A percentile compares a stretch with the other conserved stretches of the same genome.
phyloP scores from a whole-genome alignment of 2,797 vertebrate species.

The Cynopterus sphinx region DNA sequence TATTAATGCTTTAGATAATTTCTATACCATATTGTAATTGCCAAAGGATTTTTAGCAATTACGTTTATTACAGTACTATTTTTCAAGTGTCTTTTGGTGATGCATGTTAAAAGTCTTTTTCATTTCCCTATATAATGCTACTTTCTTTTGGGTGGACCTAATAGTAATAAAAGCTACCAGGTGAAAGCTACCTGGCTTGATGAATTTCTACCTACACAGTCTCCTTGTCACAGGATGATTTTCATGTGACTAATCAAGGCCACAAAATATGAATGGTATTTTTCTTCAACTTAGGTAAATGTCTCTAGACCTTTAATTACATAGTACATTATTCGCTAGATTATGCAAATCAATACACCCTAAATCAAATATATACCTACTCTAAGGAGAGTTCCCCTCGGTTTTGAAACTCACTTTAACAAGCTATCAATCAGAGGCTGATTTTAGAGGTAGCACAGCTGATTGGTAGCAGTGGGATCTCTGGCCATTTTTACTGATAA shows the following conservation, averaged over 20 bases:
- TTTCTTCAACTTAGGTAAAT: constrained; percentile 38
- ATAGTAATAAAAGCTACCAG: not conserved
- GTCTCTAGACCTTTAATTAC: constrained; percentile 54
- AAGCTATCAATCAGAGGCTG: constrained; percentile 82
- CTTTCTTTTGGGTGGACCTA: not conserved
- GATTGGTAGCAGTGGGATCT: constrained; percentile 85
- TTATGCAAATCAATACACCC: constrained; percentile 73
- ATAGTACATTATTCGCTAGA: constrained; percentile 38
- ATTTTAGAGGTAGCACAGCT: constrained; percentile 82
- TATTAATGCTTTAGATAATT: not conserved
- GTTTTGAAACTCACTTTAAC: constrained; percentile 80
- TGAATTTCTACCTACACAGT: not conserved
- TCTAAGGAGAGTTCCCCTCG: constrained; percentile 67
- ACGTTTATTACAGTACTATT: not conserved
- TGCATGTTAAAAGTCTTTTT: not conserved
- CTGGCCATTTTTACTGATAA: constrained; percentile 82
- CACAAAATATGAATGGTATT: not conserved
- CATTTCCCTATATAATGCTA: not conserved
- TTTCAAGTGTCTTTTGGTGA: not conserved
- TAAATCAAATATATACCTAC: constrained; percentile 64
- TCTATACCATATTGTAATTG: not conserved
- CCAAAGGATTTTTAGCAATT: not conserved
- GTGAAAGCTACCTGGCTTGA: not conserved
- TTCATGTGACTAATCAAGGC: not conserved
- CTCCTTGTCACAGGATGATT: not conserved